These are phyloP conservation scores for Erethizon dorsatum DNA, from an alignment of 2,797 vertebrate species.

Conservation along the genomic window DNA sequence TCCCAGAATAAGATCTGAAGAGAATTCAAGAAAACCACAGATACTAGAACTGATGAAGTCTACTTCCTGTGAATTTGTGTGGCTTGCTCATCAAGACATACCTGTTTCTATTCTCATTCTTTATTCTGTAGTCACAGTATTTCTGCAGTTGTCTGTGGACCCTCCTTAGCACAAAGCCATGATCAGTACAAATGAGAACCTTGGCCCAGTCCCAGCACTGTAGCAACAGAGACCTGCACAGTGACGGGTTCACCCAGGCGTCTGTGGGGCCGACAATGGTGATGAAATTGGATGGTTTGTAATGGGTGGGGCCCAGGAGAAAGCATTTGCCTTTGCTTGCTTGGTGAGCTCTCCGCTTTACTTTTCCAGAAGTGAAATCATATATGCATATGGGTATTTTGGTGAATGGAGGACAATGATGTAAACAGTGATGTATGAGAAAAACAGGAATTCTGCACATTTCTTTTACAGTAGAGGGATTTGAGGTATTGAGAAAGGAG, in stretches of 20 bases:
- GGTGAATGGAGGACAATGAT: neutral
- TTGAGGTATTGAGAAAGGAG: neutral
- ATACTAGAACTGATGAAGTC: slow-evolving; percentile 85
- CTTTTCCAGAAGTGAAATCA: neutral
- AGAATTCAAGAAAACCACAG: slow-evolving; percentile 87
- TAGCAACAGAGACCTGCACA: neutral
- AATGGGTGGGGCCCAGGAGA: neutral
- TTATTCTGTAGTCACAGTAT: slow-evolving; percentile 27
- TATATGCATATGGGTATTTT: neutral
- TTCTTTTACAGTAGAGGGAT: neutral
- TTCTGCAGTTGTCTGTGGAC: slow-evolving; percentile 22
- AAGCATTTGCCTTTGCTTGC: neutral
- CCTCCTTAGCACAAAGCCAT: neutral
- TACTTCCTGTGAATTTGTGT: slow-evolving; percentile 85
- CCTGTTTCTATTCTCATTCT: slow-evolving; percentile 67
- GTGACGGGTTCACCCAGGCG: neutral
- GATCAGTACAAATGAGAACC: neutral
- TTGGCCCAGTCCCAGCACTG: neutral
- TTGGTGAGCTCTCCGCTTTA: neutral
- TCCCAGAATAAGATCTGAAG: slow-evolving; percentile 88
- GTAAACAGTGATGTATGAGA: neutral
- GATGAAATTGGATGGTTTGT: neutral
- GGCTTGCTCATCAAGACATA: slow-evolving; percentile 74
- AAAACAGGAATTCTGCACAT: neutral
- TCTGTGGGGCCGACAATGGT: neutral